phyloP scores from a whole-genome alignment of 2,113 vertebrate genomes.

The Forbesichthys papilliferus region DNA sequence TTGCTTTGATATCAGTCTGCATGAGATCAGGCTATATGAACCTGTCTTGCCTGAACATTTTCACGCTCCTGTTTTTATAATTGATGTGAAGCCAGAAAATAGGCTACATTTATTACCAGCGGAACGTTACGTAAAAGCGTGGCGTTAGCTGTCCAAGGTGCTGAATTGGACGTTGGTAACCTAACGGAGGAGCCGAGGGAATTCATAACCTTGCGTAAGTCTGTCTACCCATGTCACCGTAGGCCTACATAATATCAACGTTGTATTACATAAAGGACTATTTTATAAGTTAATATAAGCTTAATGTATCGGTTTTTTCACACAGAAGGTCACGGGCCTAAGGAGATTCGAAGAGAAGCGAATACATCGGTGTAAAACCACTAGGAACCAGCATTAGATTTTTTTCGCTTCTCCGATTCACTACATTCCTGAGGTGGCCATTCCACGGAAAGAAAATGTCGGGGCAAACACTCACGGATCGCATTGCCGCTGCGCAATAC shows the following conservation, averaged over 20 bases:
- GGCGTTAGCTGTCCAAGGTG: constrained; percentile 71
- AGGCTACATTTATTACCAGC: constrained; percentile 32
- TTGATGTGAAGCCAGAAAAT: constrained; percentile 31
- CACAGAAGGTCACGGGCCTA: constrained; percentile 62
- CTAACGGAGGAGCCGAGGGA: constrained; percentile 51
- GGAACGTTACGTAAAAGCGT: constrained; percentile 70
- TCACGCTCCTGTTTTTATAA: constrained; percentile 5
- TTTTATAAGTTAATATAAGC: constrained; percentile 1
- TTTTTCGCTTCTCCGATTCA: constrained; percentile 22
- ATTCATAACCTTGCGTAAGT: constrained; percentile 67
- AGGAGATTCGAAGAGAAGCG: constrained; percentile 18
- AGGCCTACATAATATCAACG: constrained; percentile 20
- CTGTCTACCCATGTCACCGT: constrained; percentile 45
- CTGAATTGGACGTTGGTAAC: constrained; percentile 59
- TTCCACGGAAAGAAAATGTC: constrained; percentile 86
- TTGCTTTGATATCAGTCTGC: neutral
- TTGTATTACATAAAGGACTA: constrained; percentile 14
- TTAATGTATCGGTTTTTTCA: constrained; percentile 37
- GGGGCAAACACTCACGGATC: constrained; percentile 97
- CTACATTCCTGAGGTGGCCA: constrained; percentile 53
- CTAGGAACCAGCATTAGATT: constrained; percentile 37
- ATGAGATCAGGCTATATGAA: neutral
- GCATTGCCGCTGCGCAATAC: constrained; percentile 97
- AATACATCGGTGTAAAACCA: constrained; percentile 19
- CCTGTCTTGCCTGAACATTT: constrained; percentile 16